Base-by-base conservation (phyloP, 2,888 invertebrate species). In the Phengaris arion region DNA sequence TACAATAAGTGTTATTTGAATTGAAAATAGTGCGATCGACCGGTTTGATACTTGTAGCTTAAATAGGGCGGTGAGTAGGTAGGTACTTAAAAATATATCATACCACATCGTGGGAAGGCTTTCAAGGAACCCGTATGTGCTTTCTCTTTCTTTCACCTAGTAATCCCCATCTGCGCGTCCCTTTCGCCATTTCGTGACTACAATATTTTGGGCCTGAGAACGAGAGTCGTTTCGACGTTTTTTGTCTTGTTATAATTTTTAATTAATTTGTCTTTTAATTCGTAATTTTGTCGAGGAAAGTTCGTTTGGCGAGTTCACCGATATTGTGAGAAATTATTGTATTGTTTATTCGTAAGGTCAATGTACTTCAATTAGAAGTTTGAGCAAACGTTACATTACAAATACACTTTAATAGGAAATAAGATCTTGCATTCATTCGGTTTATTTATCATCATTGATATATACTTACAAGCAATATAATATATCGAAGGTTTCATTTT, bases 81-180 rank as follows among this genome's bases (percentile, higher is more conserved):
- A 75, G 22, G 22, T 69, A 75, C 75, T 70, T 75, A 74, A 79
- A 79, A 78, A 78, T 78, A 76, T 79, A 79, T 79, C 79, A 79
- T 79, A 77, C 78, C 75, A 77, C 76, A 79, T 77, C 79, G 79
- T 79, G 79, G 79, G 79, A 79, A 79, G 76, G 77, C 76, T 77
- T 76, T 54, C 64, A 64, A 48, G 74, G 45, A 77, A 77, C 78
- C 77, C 76, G 77, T 73, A 76, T 77, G 48, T 57, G 35, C 13
- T 52, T 7, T 76, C 78, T 57, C 78, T 74, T 15, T 72, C 72
- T 9, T 13, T 12, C 54, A 12, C n/a, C 10, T 35, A 5, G 7
- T 13, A 2, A 12, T 13, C 2, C 8, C 13, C 3, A 72, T 72
- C 51, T 12, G 52, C 52, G 2, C 54, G 72, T 72, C 72, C 54